These are phyloP conservation scores for Dendrocincla tyrannina DNA, from an alignment of 2,797 vertebrate species.

Conservation along the genomic window DNA sequence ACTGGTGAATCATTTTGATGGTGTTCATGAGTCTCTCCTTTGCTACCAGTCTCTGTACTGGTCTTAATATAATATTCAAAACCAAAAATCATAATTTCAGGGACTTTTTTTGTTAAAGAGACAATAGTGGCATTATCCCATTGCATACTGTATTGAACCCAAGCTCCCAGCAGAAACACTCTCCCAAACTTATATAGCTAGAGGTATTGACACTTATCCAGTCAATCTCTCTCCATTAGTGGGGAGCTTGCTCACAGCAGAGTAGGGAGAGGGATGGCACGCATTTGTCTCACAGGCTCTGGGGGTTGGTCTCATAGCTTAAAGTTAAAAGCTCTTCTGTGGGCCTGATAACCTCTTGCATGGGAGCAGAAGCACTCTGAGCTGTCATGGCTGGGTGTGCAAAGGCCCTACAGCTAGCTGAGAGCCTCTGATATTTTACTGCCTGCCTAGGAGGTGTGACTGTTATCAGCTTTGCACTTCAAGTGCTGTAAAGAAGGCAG, in stretches of 20 bases:
- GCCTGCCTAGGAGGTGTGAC: neutral
- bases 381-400: neutral
- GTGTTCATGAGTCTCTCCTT: constrained; percentile 42
- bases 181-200: neutral
- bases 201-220: neutral
- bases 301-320: neutral
- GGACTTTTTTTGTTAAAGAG: neutral
- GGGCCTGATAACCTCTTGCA: neutral
- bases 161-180: neutral
- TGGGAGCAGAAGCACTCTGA: neutral
- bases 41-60: constrained; percentile 8
- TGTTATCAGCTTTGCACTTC: neutral
- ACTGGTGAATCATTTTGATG: constrained; percentile 55
- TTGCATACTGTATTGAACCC: neutral
- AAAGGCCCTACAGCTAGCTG: neutral
- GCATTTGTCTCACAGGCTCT: neutral
- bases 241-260: neutral
- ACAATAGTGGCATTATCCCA: neutral
- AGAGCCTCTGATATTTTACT: neutral
- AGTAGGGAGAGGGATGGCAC: neutral
- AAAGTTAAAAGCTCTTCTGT: neutral
- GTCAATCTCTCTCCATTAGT: rapidly evolving
- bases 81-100: neutral
- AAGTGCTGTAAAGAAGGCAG: neutral
- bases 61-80: constrained; percentile 16